Conservation (phyloP, 2,113 vertebrate species). For the Mustelus asterias region DNA sequence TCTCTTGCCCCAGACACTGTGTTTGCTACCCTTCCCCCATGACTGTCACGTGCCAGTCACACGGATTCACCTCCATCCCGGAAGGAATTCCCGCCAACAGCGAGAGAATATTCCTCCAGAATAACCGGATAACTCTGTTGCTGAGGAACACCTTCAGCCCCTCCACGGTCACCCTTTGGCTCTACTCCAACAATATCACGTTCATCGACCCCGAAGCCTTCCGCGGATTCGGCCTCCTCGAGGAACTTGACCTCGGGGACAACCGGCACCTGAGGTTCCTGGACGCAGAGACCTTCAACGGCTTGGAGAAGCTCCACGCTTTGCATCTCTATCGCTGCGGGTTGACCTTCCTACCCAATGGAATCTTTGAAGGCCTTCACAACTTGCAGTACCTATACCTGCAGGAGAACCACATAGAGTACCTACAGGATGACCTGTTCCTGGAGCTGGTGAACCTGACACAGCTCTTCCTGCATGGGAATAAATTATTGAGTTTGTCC, state of each 20-base stretch:
- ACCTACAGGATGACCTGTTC: conserved; percentile 91
- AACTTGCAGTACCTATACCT: conserved; percentile 95
- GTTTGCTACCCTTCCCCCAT: conserved; percentile 92
- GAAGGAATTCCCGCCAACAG: conserved; percentile 88
- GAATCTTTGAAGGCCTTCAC: conserved; percentile 80
- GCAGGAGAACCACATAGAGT: conserved; percentile 92
- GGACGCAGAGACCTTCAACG: conserved; percentile 84
- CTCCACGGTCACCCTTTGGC: conserved; percentile 84
- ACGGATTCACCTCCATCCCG: conserved; percentile 82
- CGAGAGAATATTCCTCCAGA: conserved; percentile 90
- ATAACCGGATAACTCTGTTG: conserved; percentile 87
- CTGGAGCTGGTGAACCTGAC: conserved; percentile 93
- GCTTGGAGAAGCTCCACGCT: conserved; percentile 80
- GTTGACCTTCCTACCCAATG: conserved; percentile 71
- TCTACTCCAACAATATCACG: conserved; percentile 97
- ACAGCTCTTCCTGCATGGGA: conserved; percentile 94
- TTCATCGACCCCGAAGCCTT: conserved; percentile 88
- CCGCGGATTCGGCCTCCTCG: conserved; percentile 80
- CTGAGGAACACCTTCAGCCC: conserved; percentile 87
- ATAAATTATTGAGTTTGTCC: conserved; percentile 84
- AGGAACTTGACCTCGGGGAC: conserved; percentile 95
- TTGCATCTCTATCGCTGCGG: conserved; percentile 93
- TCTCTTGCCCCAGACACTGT: conserved; percentile 79
- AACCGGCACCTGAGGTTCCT: conserved; percentile 80
- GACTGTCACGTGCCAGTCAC: conserved; percentile 96